phyloP scores from a whole-genome alignment of 2,113 vertebrate species.

The Rhinolophus ferrumequinum region DNA sequence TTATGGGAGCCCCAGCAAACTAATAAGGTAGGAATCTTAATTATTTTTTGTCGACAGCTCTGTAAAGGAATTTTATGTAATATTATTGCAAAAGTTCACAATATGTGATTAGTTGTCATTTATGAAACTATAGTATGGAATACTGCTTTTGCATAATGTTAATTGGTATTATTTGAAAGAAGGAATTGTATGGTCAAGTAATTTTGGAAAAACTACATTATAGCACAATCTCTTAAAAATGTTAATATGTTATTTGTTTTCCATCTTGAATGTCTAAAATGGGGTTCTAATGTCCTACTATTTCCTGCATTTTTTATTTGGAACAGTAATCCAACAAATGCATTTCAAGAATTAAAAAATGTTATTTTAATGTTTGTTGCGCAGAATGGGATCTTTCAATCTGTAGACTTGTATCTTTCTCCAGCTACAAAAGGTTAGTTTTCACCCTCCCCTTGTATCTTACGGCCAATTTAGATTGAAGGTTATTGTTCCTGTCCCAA shows the following conservation, averaged over 20 bases:
- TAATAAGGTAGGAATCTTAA: background rate
- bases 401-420: background rate
- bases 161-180: background rate
- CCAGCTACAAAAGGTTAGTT: background rate
- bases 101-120: background rate
- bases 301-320: background rate
- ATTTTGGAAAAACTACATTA: conserved; percentile 2
- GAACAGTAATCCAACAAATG: background rate
- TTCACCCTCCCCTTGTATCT: background rate
- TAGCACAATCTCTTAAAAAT: background rate
- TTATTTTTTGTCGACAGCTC: background rate
- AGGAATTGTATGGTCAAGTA: background rate
- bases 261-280: background rate
- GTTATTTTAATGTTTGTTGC: background rate
- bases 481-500: background rate
- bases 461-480: background rate
- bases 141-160: background rate
- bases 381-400: background rate
- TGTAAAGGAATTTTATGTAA: background rate
- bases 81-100: background rate
- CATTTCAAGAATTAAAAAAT: background rate
- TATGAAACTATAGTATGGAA: background rate
- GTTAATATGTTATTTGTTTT: background rate
- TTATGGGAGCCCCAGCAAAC: background rate
- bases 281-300: background rate